Evolutionary conservation across 2,888 invertebrate species (phyloP).

Genomic region (Drosophila vallismaia): DNA sequence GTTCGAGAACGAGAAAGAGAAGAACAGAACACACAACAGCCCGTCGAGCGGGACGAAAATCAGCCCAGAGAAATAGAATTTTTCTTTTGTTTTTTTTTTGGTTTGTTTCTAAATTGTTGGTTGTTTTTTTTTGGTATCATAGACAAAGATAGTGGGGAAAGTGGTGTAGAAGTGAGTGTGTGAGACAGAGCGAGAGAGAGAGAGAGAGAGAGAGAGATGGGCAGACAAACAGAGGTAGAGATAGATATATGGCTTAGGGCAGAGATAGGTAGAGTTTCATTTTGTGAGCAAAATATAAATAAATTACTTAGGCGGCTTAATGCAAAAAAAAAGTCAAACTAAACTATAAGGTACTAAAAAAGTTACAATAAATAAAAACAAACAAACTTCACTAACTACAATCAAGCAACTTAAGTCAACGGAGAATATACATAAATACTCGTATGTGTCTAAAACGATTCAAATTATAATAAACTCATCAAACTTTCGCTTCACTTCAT

Average conservation of each 20-base stretch:
- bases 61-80: constrained; percentile 83
- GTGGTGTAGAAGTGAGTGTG: constrained; percentile 43
- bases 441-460: background rate
- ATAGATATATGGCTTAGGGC: constrained; percentile 45
- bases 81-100: constrained; percentile 56
- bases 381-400: constrained; percentile 62
- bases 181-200: constrained; percentile 41
- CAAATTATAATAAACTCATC: constrained; percentile 14
- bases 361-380: constrained; percentile 15
- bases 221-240: constrained; percentile 40
- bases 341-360: constrained; percentile 48
- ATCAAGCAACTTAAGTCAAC: constrained; percentile 66
- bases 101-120: constrained; percentile 55
- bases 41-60: constrained; percentile 83
- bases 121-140: constrained; percentile 54
- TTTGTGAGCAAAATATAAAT: constrained; percentile 66
- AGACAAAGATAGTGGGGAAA: constrained; percentile 44
- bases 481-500: background rate
- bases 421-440: constrained; percentile 45
- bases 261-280: constrained; percentile 43
- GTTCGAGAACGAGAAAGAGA: constrained; percentile 84
- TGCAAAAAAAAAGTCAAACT: constrained; percentile 46
- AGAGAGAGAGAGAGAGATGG: constrained; percentile 40
- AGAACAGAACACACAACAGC: constrained; percentile 83
- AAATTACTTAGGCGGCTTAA: constrained; percentile 43